Base-by-base conservation (phyloP, 2,113 vertebrate genomes). In the Syngnathus typhle region DNA sequence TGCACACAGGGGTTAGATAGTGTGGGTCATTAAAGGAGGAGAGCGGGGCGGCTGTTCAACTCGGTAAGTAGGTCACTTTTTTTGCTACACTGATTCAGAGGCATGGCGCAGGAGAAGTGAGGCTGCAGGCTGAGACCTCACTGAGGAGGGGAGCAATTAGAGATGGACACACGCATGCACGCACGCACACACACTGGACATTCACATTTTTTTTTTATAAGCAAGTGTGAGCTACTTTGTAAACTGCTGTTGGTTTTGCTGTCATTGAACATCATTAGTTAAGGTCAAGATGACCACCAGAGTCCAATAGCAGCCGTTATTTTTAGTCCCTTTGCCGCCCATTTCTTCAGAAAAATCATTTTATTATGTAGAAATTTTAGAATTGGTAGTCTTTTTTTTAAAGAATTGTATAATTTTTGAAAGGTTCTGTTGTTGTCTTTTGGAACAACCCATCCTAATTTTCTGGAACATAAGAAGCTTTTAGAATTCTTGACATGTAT, bases 21-120 rank as follows among this genome's bases (percentile, higher is more conserved):
- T 66, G 66, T 18, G 21, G 81, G 77, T 86, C 82, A 82, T 76
- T 77, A 74, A 64, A 85, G 82, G 74, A 79, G 69, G 67, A 75
- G 79, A 73, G 68, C 78, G 82, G 86, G 73, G 83, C 79, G 77
- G 82, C 85, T 77, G 83, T 78, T 74, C 77, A 86, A 85, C 73
- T 85, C 81, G 41, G 76, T 86, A 90, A 87, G 86, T 92, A 90
- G 89, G 90, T 90, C 90, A 91, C 86, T 78, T 73, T 88, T 87
- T 88, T 88, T 89, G 88, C 90, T 85, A 86, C 81, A 89, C 70
- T 89, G 89, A 86, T 86, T 87, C 80, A 73, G 74, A 78, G 73
- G 71, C 83, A 79, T 54, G 80, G 65, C 61, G 83, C 61, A 76
- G 74, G 70, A 37, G 72, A 74, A 71, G 60, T 63, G 72, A 82